Conservation (phyloP, 2,113 vertebrate genomes). For the Erythrocercus mccallii region DNA sequence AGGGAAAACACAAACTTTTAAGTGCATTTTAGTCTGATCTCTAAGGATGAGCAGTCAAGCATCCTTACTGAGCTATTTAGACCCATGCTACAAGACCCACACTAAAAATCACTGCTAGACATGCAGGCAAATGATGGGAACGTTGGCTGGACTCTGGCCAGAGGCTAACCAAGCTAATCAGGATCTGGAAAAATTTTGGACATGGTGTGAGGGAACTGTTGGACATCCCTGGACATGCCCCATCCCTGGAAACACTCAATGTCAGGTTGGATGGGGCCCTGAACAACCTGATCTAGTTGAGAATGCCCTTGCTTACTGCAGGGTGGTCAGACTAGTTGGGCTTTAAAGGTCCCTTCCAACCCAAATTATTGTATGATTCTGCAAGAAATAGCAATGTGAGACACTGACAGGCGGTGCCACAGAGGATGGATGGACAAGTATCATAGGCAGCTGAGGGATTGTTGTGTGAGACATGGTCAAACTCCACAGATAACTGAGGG, state of each 20-base stretch:
- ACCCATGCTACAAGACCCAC: neutral
- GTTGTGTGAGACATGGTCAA: neutral
- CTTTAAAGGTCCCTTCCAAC: neutral
- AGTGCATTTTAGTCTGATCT: neutral
- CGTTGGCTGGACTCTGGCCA: neutral
- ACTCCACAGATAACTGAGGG: neutral
- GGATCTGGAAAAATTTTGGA: neutral
- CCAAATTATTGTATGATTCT: neutral
- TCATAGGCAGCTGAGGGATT: neutral
- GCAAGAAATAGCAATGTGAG: neutral
- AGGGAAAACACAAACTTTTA: neutral
- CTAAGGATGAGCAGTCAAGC: neutral
- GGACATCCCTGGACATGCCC: neutral
- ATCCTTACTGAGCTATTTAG: neutral
- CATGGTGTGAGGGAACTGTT: neutral
- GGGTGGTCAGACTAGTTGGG: neutral
- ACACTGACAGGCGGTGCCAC: neutral
- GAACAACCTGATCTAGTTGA: neutral
- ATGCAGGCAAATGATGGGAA: neutral
- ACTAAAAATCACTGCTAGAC: neutral
- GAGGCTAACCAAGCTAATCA: neutral
- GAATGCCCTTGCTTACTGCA: neutral
- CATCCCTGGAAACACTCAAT: neutral
- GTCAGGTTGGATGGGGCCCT: too few relatives aligned
- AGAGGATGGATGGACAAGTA: neutral